These are phyloP conservation scores for Phoxinus phoxinus DNA, from an alignment of 2,113 vertebrate species.

Conservation along the genomic window DNA sequence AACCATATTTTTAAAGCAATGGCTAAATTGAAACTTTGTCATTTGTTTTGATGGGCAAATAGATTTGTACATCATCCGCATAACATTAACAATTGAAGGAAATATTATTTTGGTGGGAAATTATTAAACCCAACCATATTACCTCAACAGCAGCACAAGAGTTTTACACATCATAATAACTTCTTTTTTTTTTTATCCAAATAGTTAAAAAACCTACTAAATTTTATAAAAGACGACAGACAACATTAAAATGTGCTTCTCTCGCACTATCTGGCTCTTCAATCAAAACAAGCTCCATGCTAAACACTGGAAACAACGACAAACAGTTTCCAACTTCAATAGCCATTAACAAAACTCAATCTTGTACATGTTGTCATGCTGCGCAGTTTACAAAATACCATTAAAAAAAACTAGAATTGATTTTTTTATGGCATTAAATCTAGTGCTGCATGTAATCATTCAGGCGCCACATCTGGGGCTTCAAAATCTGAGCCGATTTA, in stretches of 20 bases:
- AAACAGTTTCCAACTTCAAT: not conserved
- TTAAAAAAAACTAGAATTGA: not conserved
- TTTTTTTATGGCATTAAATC: not conserved
- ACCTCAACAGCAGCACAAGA: not conserved
- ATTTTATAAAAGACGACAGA: not conserved
- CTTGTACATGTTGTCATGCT: not conserved
- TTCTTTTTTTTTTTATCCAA: not conserved
- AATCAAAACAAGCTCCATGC: no score
- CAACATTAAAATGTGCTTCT: not conserved
- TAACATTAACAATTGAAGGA: not conserved
- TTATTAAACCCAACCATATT: no score
- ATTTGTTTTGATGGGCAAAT: not conserved
- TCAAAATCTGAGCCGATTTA: not conserved
- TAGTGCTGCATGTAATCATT: conserved; percentile 57
- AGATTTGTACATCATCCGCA: not conserved
- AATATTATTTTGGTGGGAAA: not conserved
- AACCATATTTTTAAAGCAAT: not conserved
- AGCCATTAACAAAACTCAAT: not conserved
- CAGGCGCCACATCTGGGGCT: conserved; percentile 72
- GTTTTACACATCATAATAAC: not conserved
- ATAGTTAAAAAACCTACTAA: no score
- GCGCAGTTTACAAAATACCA: not conserved
- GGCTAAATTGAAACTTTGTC: not conserved
- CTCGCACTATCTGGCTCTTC: no score
- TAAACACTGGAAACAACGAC: no score